These are phyloP conservation scores for Drosophila bifasciata DNA, from an alignment of 1,140 invertebrate genomes.

Conservation along the genomic window DNA sequence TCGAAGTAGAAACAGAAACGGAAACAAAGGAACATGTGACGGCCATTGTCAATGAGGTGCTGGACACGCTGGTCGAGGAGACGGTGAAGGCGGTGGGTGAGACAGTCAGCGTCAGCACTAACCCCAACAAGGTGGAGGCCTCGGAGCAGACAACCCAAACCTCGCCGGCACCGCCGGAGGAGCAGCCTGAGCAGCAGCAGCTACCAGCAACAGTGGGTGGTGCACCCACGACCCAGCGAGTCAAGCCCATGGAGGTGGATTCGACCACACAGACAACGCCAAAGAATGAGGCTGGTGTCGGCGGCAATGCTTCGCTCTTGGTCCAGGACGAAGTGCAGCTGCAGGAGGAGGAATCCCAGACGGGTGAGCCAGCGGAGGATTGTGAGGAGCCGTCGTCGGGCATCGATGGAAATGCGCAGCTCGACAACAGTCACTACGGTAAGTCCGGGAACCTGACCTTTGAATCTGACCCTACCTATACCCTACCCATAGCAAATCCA, in stretches of 20 bases:
- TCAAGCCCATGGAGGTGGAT: conserved; percentile 70
- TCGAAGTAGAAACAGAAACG: background rate
- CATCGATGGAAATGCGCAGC: conserved; percentile 25
- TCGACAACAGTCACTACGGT: conserved; percentile 92
- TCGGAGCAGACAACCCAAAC: conserved; percentile 62
- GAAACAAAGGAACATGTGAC: conserved; percentile 50
- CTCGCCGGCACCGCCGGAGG: conserved; percentile 25
- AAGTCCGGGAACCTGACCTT: conserved; percentile 60
- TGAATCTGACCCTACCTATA: background rate
- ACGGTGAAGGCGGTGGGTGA: conserved; percentile 56
- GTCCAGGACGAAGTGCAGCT: conserved; percentile 29
- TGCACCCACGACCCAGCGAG: conserved; percentile 26
- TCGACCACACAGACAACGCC: conserved; percentile 80
- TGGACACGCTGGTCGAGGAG: conserved; percentile 68
- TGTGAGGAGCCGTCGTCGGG: conserved; percentile 86
- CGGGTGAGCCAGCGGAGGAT: conserved; percentile 15
- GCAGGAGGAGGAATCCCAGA: conserved; percentile 26
- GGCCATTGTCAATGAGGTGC: conserved; percentile 72
- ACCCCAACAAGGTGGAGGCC: conserved; percentile 47
- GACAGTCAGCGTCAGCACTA: no score
- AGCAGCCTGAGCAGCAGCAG: conserved; percentile 21
- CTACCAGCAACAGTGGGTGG: conserved; percentile 9
- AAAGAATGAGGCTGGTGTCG: conserved; percentile 63
- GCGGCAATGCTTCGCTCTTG: conserved; percentile 2
- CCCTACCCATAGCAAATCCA: background rate